These are phyloP conservation scores for Dysdera silvatica DNA, from an alignment of 1,140 invertebrate genomes.

Conservation along the genomic window DNA sequence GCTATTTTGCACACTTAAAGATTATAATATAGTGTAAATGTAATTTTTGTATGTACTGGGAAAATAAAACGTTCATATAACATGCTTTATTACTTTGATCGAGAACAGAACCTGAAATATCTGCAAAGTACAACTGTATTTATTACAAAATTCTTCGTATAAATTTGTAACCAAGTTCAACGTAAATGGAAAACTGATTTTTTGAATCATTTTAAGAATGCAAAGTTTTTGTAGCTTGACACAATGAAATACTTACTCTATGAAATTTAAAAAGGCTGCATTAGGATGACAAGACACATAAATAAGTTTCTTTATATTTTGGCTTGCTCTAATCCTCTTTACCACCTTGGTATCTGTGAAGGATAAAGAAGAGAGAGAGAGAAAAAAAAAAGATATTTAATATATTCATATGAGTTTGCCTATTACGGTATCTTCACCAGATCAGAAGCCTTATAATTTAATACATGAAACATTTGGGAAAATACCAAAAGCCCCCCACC, in stretches of 20 bases:
- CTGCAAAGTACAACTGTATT: too few species aligned
- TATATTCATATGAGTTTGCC: not conserved
- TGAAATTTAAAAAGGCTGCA: constrained; percentile 75
- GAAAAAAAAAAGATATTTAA: not conserved
- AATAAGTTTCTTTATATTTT: constrained; percentile 66
- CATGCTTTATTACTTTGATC: too few species aligned
- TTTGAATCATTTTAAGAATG: not conserved
- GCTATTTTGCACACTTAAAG: too few species aligned
- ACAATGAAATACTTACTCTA: constrained; percentile 60
- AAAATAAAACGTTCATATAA: too few species aligned
- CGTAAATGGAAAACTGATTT: not conserved
- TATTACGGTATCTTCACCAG: not conserved
- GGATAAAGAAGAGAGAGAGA: constrained; percentile 26
- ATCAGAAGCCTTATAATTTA: too few species aligned
- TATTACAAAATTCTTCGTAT: not conserved
- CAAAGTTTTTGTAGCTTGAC: not conserved
- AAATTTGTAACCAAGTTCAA: not conserved
- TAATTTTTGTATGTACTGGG: too few species aligned
- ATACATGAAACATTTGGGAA: too few species aligned
- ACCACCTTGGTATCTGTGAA: constrained; percentile 70
- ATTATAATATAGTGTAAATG: too few species aligned
- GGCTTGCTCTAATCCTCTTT: constrained; percentile 61
- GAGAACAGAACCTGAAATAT: too few species aligned
- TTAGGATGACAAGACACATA: constrained; percentile 88
- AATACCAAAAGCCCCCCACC: too few species aligned